Base-by-base conservation (phyloP, 1,140 invertebrate genomes). In the Plutomurus gul region DNA sequence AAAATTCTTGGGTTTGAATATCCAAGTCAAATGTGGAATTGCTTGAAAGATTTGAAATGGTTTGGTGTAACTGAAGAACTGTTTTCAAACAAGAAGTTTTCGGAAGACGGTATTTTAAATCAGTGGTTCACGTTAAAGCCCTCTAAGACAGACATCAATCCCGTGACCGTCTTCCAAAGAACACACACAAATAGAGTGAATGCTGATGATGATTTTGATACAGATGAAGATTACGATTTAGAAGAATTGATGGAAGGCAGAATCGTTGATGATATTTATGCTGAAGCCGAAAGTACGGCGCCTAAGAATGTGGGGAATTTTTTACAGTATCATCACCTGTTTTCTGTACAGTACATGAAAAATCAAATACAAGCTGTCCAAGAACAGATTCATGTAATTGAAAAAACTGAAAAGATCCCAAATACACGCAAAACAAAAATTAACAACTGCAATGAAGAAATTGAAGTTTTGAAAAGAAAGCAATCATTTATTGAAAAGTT, bases 211-310 rank as follows among this genome's bases (percentile, higher is more conserved):
- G 76, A 80, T 37, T 49, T 72, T 6, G 79, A 80, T 37, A n/a
- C n/a, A n/a, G 82, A 81, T 1, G 81, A 83, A 77, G 78, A 83
- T 40, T 83, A 82, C 27, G 80, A 83, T 75, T 60, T 82, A 16
- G 78, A 83, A 10, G 82, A 83, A 22, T 27, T 83, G 1, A 22
- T 80, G 47, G 78, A 18, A 6, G 76, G 80, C 22, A 75, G 82
- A 40, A 27, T 82, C 20, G 4, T 82, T 20, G 82, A 83, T 10
- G 77, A 77, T 16, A 37, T 80, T n/a, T 25, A 82, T 30, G 46
- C 40, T 20, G 76, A 81, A 47, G 76, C 65, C 3, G 77, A 81
- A n/a, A 71, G 70, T 37, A 46, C 39, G 4, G 18, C 20, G n/a
- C 56, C 40, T 1, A 13, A 22, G 16, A 37, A 43, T 30, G 13